Evolutionary conservation across 1,140 invertebrate genomes (phyloP).

Genomic region (Panagrolaimus sp.): DNA sequence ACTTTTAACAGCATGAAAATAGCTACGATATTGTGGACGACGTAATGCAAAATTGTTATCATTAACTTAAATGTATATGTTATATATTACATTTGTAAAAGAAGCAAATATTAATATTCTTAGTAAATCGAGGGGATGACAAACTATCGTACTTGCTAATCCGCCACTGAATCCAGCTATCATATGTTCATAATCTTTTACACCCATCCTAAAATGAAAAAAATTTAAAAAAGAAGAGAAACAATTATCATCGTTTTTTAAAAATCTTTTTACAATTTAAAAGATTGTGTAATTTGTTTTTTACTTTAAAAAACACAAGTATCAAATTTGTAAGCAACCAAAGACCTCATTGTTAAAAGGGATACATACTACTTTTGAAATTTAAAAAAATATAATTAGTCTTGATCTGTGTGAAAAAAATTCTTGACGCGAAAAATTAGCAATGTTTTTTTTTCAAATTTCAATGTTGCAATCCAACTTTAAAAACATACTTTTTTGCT

Average conservation of each 20-base stretch:
- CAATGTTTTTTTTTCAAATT: too few relatives aligned
- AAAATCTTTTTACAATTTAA: too few relatives aligned
- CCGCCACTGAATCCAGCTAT: conserved; percentile 88
- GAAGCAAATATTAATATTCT: too few relatives aligned
- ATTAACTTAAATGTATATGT: conserved; percentile 72
- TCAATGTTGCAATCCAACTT: too few relatives aligned
- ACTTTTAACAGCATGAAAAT: conserved; percentile 76
- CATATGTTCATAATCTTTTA: conserved; percentile 74
- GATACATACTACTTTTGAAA: too few relatives aligned
- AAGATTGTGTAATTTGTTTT: too few relatives aligned
- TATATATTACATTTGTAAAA: too few relatives aligned
- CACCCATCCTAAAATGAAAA: conserved; percentile 26
- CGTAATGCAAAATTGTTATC: conserved; percentile 68
- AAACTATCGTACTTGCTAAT: conserved; percentile 74
- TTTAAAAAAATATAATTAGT: too few relatives aligned
- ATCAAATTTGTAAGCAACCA: conserved; percentile 3
- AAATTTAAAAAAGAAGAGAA: not conserved
- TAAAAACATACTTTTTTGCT: too few relatives aligned
- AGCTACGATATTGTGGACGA: conserved; percentile 78
- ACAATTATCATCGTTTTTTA: conserved; percentile 3
- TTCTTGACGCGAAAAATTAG: too few relatives aligned
- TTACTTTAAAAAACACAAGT: not conserved
- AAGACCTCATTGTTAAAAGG: conserved; percentile 26
- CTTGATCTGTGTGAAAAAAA: too few relatives aligned
- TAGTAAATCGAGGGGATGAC: conserved; percentile 80